Evolutionary conservation across 2,888 invertebrate genomes (phyloP).

Genomic region (Andrena praecox): DNA sequence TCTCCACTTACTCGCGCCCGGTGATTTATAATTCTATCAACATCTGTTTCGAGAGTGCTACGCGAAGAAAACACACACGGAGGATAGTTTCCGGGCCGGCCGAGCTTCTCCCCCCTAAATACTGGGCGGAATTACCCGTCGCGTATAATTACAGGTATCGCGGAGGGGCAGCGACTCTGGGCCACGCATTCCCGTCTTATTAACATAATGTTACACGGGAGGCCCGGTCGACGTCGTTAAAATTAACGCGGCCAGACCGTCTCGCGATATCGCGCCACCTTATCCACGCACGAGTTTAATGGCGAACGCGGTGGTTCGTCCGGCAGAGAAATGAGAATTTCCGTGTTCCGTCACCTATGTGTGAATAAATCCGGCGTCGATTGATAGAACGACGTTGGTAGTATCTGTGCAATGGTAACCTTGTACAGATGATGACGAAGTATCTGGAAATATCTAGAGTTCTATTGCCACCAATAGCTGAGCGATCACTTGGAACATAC

Average conservation of each 20-base stretch:
- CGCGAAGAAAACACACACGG: conserved; percentile 20
- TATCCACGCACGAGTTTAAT: background rate
- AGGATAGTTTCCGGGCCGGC: conserved; percentile 26
- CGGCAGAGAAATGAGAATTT: background rate
- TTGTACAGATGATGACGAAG: no score
- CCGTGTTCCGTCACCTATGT: background rate
- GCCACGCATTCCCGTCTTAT: conserved; percentile 13
- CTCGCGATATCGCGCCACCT: background rate
- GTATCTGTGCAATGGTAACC: no score
- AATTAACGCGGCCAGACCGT: conserved; percentile 12
- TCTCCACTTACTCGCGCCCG: background rate
- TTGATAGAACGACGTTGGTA: no score
- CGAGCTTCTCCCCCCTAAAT: conserved; percentile 12
- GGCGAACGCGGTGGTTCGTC: background rate
- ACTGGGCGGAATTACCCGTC: conserved; percentile 23
- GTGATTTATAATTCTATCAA: conserved; percentile 59
- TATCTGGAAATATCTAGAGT: background rate
- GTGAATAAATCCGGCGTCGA: background rate
- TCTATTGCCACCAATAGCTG: background rate
- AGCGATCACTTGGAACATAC: background rate
- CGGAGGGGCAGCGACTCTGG: background rate
- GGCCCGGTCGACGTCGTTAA: background rate
- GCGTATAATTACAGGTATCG: conserved; percentile 45
- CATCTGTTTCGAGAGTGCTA: conserved; percentile 35
- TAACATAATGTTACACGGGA: conserved; percentile 25